These are phyloP conservation scores for Melangyna quadrimaculata DNA, from an alignment of 2,888 invertebrate genomes.

Conservation along the genomic window DNA sequence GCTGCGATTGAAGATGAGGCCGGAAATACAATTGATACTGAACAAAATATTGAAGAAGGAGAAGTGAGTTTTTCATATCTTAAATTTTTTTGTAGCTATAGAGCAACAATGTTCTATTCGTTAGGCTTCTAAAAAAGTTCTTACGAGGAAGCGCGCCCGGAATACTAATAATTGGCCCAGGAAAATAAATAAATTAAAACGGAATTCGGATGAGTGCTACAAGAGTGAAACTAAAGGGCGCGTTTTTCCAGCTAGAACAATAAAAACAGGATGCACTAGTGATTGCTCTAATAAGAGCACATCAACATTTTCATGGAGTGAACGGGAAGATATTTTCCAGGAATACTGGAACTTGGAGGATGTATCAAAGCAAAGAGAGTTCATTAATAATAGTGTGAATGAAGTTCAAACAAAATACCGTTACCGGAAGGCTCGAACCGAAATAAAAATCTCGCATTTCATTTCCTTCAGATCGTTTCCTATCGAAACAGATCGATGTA, in stretches of 20 bases:
- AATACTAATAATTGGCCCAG: conserved; percentile 8
- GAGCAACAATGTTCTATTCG: conserved; percentile 3
- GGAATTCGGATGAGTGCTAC: conserved; percentile 10
- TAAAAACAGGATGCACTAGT: not conserved
- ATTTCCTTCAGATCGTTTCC: conserved; percentile 10
- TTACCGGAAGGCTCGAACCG: not conserved
- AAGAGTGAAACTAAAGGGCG: conserved; percentile 4
- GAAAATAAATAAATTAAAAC: conserved; percentile 14
- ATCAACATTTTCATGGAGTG: not conserved
- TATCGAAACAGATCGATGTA: conserved; percentile 3
- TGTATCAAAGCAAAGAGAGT: conserved; percentile 2
- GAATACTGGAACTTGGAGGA: conserved; percentile 18
- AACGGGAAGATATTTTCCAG: conserved; percentile 6
- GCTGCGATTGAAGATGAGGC: not conserved
- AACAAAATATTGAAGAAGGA: conserved; percentile 7
- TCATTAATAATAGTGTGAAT: conserved; percentile 9
- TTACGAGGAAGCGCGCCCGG: not conserved
- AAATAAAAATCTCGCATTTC: conserved; percentile 4
- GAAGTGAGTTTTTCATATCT: conserved; percentile 16
- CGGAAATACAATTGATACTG: not conserved
- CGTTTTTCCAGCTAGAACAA: not conserved
- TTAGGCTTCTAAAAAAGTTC: not conserved
- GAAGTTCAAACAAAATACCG: conserved; percentile 17
- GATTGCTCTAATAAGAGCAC: not conserved
- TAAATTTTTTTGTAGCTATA: not conserved